Evolutionary conservation across 1,140 invertebrate genomes (phyloP), one percentile per base, ranked within the genome.

Genomic region (Teleogryllus occipitalis): DNA sequence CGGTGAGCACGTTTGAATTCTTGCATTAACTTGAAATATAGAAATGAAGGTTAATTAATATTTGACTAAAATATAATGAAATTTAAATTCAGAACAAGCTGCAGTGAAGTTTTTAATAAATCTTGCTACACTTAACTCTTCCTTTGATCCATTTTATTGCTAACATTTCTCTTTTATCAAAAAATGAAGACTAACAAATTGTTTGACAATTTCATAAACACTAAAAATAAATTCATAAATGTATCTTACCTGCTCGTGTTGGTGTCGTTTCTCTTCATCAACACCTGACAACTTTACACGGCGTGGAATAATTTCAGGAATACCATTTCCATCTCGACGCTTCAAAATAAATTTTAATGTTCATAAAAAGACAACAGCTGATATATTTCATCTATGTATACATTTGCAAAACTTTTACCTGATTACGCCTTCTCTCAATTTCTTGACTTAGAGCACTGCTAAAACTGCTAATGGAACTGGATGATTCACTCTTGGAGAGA

Each of bases 1-100:
- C 91, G 89, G 85, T 95, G 94, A 2, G 93, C 94, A 83, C 92
- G 91, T 84, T 94, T 95, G 84, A 96, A 95, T 87, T 96, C 95
- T 86, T 95, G 92, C 93, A 96, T 96, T 76, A 96, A 85, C 83
- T 94, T 90, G n/a, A 54, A 18, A n/a, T 15, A 65, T 7, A 39
- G 27, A 39, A 39, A 39, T 39, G 27, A 39, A 39, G 27, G 27
- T 39, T 39, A 39, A 39, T 39, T 39, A 39, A 39, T 39, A 39
- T 39, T 2, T 39, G 5, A 39, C 1, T 2, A 5, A 39, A 39
- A 39, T 39, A 39, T 39, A 5, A 39, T 39, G 27, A 39, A 39
- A 39, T 1, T 39, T 39, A 2, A 39, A 39, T 2, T 39, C 27
- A 39, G 1, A 39, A 39, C 27, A 5, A 39, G 27, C 27, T 39